Conservation (phyloP, 2,888 invertebrate species). For the Formica aserva region DNA sequence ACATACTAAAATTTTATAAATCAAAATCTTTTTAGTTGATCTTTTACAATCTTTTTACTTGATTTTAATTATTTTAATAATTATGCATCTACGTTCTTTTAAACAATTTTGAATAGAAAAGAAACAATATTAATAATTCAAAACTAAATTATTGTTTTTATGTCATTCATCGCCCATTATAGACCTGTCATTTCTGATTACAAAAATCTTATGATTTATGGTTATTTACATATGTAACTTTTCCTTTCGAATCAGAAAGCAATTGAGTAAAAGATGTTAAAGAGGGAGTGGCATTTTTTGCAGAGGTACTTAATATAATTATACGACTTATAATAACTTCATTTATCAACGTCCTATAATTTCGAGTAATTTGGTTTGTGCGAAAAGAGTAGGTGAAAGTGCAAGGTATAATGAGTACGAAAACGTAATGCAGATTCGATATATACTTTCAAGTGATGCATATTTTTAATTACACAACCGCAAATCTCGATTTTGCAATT, state of each 20-base stretch:
- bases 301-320: background rate
- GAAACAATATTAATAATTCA: background rate
- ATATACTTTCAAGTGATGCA: background rate
- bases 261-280: background rate
- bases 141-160: background rate
- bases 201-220: background rate
- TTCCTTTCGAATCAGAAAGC: background rate
- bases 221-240: background rate
- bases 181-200: background rate
- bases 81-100: background rate
- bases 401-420: background rate
- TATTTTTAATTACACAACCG: background rate
- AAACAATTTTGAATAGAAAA: background rate
- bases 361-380: background rate
- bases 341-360: background rate
- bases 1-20: background rate
- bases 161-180: background rate
- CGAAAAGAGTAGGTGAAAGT: background rate
- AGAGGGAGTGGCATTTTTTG: background rate
- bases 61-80: background rate
- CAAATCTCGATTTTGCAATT: slow-evolving; percentile 9
- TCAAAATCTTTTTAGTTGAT: background rate
- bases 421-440: background rate
- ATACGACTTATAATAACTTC: background rate
- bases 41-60: background rate